Percentiles rank a stretch among this genome's conserved stretches.
These are phyloP conservation scores for Subanguina moxae DNA, from an alignment of 1,140 invertebrate genomes.

Conservation along the genomic window DNA sequence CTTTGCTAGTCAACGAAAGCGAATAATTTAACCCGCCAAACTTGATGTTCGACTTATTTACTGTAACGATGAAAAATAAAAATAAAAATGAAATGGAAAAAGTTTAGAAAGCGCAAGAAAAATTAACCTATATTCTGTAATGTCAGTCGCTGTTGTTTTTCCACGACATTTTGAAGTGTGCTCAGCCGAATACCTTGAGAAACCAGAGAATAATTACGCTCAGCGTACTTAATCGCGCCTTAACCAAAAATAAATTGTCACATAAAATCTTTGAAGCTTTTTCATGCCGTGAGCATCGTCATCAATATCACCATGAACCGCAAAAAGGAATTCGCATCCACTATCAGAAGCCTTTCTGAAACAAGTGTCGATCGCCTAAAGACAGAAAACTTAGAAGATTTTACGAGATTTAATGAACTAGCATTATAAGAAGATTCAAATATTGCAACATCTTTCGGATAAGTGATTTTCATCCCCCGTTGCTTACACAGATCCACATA, in stretches of 20 bases:
- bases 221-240: conserved; percentile 2
- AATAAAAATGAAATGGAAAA: not conserved
- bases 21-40: conserved; percentile 26
- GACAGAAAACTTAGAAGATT: too few relatives aligned
- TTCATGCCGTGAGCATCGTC: conserved; percentile 12
- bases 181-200: conserved; percentile 12
- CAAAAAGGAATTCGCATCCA: conserved; percentile 17
- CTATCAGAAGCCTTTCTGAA: not conserved
- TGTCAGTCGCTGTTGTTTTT: conserved; percentile 13
- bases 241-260: not conserved
- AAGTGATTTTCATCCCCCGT: not conserved
- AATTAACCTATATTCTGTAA: conserved; percentile 18
- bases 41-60: conserved; percentile 30
- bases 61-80: not conserved
- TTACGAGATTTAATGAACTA: not conserved
- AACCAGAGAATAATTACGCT: not conserved
- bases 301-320: conserved; percentile 17
- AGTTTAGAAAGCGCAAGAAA: too few relatives aligned
- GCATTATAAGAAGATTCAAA: too few relatives aligned
- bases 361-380: not conserved
- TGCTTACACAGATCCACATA: not conserved
- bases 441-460: not conserved
- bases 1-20: not conserved
- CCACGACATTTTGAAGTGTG: conserved; percentile 10
- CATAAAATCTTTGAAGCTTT: not conserved